These are phyloP conservation scores for Noctuana brunneofusca DNA, from an alignment of 2,888 invertebrate species.

Conservation along the genomic window DNA sequence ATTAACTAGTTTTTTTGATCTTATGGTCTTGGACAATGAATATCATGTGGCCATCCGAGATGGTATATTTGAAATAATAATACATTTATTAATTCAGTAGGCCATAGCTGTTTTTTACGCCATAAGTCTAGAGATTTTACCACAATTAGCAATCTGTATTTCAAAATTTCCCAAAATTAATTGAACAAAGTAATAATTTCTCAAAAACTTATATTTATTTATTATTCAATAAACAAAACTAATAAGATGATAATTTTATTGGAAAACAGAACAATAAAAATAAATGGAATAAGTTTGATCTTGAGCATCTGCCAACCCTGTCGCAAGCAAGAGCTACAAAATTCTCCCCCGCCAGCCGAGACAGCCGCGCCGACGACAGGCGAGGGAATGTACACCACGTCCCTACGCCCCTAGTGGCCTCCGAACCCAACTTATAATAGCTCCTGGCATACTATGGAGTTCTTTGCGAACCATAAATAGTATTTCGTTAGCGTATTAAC, in stretches of 20 bases:
- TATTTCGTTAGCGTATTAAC: no score
- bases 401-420: constrained; percentile 56
- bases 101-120: no score
- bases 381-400: constrained; percentile 40
- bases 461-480: not conserved
- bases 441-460: not conserved
- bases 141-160: no score
- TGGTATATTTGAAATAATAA: no score
- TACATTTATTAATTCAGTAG: no score
- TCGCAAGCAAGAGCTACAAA: constrained; percentile 37
- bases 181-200: no score
- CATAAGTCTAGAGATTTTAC: no score
- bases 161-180: no score
- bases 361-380: constrained; percentile 43
- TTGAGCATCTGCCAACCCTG: constrained; percentile 39
- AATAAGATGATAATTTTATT: no score
- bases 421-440: not conserved
- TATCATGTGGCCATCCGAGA: no score
- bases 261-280: not conserved
- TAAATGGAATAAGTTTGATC: not conserved
- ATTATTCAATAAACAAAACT: not conserved
- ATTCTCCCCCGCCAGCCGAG: constrained; percentile 55
- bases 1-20: constrained; percentile 13
- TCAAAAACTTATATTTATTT: no score
- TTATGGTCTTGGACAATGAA: no score